Evolutionary conservation across 2,113 vertebrate species (phyloP).

Genomic region (Lagopus leucura): DNA sequence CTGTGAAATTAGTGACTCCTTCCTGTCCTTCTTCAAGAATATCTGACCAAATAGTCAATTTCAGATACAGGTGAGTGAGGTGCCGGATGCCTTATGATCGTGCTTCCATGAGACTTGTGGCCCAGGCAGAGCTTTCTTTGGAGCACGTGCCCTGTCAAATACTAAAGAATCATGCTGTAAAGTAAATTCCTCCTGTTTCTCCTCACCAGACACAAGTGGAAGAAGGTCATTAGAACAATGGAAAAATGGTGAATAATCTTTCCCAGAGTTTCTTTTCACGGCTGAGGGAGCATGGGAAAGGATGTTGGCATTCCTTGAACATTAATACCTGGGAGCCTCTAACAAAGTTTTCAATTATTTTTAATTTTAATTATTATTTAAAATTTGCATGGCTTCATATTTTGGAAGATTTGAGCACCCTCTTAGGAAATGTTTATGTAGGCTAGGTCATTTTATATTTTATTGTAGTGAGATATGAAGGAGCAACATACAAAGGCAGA

Average conservation of each 20-base stretch:
- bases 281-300: background rate
- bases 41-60: rapidly evolving
- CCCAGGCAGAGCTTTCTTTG: background rate
- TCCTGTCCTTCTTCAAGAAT: background rate
- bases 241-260: background rate
- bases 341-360: background rate
- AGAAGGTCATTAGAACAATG: background rate
- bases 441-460: background rate
- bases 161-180: background rate
- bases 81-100: background rate
- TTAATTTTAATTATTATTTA: background rate
- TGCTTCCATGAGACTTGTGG: background rate
- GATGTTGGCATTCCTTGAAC: background rate
- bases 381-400: background rate
- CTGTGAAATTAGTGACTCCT: background rate
- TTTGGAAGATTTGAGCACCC: background rate
- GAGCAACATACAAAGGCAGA: background rate
- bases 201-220: background rate
- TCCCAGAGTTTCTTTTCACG: background rate
- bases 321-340: background rate
- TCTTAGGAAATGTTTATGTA: background rate
- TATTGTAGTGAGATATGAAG: background rate
- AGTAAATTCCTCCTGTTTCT: background rate
- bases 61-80: background rate
- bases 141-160: background rate